A percentile compares a stretch with the other conserved stretches of the same genome.
Conservation (phyloP, 2,113 vertebrate genomes). For the Ursus arctos region DNA sequence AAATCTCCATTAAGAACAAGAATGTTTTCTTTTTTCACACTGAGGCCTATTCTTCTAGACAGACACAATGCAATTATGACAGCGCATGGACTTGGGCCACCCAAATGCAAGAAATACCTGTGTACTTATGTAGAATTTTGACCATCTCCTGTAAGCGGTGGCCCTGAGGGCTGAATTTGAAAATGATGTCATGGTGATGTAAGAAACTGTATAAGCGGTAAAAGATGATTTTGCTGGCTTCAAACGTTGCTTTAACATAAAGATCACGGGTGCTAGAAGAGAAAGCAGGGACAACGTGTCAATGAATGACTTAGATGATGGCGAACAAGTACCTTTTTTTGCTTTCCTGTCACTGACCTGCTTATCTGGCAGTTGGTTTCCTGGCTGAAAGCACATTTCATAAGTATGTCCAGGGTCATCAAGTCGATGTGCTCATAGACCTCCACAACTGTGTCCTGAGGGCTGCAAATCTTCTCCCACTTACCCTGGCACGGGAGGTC, state of each 20-base stretch:
- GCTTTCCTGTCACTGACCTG: conserved; percentile 84
- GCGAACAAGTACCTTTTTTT: neutral
- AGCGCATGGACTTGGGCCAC: neutral
- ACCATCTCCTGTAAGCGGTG: conserved; percentile 85
- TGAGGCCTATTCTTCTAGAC: neutral
- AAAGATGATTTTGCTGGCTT: conserved; percentile 85
- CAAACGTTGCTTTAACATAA: conserved; percentile 89
- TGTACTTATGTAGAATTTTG: conserved; percentile 86
- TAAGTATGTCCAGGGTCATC: conserved; percentile 92
- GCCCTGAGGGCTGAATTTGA: conserved; percentile 88
- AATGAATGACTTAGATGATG: conserved; percentile 45
- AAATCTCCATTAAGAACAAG: neutral
- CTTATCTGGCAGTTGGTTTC: conserved; percentile 92
- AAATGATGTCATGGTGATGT: conserved; percentile 90
- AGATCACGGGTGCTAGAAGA: conserved; percentile 86
- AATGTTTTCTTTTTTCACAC: neutral
- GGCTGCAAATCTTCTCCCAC: conserved; percentile 86
- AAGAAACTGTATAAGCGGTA: conserved; percentile 85
- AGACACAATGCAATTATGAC: neutral
- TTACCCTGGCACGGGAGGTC: conserved; percentile 87
- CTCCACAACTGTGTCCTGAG: conserved; percentile 87
- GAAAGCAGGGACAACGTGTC: conserved; percentile 19
- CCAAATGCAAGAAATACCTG: conserved; percentile 80
- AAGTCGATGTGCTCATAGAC: conserved; percentile 89
- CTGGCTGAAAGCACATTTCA: conserved; percentile 93